phyloP scores from a whole-genome alignment of 2,797 vertebrate species.

The Channa striata region DNA sequence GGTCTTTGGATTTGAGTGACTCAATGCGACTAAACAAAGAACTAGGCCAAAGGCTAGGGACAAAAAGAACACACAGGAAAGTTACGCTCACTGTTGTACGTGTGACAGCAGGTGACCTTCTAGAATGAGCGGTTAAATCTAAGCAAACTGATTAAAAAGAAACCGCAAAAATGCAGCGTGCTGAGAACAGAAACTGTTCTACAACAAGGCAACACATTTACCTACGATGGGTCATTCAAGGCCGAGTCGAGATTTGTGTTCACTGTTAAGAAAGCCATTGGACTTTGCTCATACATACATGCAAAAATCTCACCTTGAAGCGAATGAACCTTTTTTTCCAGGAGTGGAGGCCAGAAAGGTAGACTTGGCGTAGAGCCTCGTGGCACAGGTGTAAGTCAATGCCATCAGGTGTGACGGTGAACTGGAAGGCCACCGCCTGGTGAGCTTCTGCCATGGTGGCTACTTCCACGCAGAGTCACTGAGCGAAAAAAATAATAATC shows the following conservation, averaged over 20 bases:
- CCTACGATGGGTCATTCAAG: neutral
- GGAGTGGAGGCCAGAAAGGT: slow-evolving; percentile 94
- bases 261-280: neutral
- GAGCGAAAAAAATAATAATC: neutral
- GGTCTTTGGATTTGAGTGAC: slow-evolving; percentile 36
- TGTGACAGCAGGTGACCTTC: slow-evolving; percentile 31
- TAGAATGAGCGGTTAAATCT: neutral
- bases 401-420: slow-evolving; percentile 94
- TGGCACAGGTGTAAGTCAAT: slow-evolving; percentile 95
- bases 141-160: neutral
- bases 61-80: slow-evolving; percentile 52
- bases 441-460: slow-evolving; percentile 97
- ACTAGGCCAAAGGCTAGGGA: slow-evolving; percentile 57
- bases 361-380: slow-evolving; percentile 96
- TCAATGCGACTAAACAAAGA: slow-evolving; percentile 47
- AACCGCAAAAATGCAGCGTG: neutral
- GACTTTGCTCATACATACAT: slow-evolving; percentile 7
- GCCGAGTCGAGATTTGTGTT: neutral
- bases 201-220: too few species aligned
- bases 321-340: slow-evolving; percentile 99
- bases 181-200: neutral
- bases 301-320: slow-evolving; percentile 89
- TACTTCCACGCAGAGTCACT: slow-evolving; percentile 64
- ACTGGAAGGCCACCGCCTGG: slow-evolving; percentile 98
- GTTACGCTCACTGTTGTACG: slow-evolving; percentile 35